These are phyloP conservation scores for Amniataba percoides DNA, from an alignment of 2,797 vertebrate genomes.

Conservation along the genomic window DNA sequence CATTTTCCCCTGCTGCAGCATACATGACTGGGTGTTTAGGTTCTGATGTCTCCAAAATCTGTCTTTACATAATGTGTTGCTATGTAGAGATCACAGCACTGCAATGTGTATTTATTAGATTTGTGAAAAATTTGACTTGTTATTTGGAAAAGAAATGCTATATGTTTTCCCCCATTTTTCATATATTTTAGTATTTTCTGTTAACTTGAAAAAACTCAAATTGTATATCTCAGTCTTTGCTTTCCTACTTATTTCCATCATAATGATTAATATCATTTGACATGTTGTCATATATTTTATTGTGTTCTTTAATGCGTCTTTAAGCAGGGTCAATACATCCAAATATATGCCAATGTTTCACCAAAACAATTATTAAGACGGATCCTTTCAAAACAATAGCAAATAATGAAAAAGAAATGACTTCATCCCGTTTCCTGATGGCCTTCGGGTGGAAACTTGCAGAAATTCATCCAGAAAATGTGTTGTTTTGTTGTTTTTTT, in stretches of 20 bases:
- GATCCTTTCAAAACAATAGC: constrained; percentile 4
- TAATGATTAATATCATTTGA: not conserved
- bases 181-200: not conserved
- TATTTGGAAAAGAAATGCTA: not conserved
- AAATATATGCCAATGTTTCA: not conserved
- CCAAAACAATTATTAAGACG: not conserved
- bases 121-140: not conserved
- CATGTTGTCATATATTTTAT: not conserved
- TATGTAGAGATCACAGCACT: not conserved
- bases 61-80: not conserved
- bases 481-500: too few species aligned
- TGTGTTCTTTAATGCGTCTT: not conserved
- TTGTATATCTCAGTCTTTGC: not conserved
- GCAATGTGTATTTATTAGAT: not conserved
- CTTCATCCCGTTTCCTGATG: not conserved
- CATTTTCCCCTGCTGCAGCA: constrained; percentile 14
- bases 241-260: not conserved
- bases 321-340: too few species aligned
- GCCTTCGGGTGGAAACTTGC: not conserved
- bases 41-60: not conserved
- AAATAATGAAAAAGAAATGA: not conserved
- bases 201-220: too few species aligned
- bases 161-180: not conserved
- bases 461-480: not conserved
- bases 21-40: not conserved